A percentile compares a stretch with the other conserved stretches of the same genome.
These are phyloP conservation scores for Nephrotoma guestfalica DNA, from an alignment of 2,888 invertebrate genomes.

Conservation along the genomic window DNA sequence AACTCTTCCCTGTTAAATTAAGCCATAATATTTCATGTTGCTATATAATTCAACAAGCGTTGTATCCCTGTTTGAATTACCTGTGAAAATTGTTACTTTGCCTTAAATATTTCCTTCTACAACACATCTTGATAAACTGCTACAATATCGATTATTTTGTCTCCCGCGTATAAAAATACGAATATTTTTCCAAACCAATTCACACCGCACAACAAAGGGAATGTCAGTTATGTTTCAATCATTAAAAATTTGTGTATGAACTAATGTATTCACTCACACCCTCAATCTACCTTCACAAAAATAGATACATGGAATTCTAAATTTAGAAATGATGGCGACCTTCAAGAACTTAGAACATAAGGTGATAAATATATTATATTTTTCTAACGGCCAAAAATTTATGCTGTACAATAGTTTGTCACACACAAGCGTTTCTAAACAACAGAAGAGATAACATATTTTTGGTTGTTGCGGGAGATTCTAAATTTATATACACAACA, in stretches of 20 bases:
- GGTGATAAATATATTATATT: not conserved
- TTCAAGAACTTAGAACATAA: not conserved
- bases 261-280: not conserved
- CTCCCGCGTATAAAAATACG: not conserved
- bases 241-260: not conserved
- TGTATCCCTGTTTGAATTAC: no score
- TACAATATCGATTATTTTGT: not conserved
- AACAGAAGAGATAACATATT: not conserved
- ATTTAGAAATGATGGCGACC: not conserved
- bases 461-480: not conserved
- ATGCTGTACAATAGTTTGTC: not conserved
- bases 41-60: no score
- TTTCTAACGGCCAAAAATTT: not conserved
- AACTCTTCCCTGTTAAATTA: no score
- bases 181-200: not conserved
- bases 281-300: not conserved
- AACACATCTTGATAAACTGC: not conserved
- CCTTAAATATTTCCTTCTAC: no score
- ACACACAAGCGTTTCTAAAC: not conserved
- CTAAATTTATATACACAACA: not conserved
- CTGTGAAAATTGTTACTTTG: no score
- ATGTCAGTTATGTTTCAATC: not conserved
- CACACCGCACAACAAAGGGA: not conserved
- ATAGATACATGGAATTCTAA: not conserved
- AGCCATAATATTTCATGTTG: no score